Conservation (phyloP, 2,797 vertebrate species). For the Threskiornis aethiopicus region DNA sequence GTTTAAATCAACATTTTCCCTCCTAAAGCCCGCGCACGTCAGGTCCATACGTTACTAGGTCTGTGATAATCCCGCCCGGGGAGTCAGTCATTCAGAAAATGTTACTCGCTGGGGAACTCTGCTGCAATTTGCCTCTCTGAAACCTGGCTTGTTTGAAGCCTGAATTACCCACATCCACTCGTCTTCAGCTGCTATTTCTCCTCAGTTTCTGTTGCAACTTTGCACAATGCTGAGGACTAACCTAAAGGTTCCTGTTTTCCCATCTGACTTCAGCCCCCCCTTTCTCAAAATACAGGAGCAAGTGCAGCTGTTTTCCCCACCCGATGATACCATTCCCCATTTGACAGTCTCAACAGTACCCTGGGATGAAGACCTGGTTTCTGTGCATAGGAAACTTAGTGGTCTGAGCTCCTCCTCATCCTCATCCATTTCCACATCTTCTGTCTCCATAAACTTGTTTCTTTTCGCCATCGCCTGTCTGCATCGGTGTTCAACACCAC, state of each 20-base stretch:
- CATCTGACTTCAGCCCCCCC: not conserved
- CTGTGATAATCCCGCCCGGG: not conserved
- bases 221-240: not conserved
- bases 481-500: not conserved
- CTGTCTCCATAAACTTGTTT: not conserved
- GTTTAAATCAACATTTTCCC: not conserved
- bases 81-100: not conserved
- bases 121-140: not conserved
- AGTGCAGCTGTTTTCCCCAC: not conserved
- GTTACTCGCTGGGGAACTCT: not conserved
- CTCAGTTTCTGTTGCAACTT: not conserved
- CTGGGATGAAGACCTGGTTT: not conserved
- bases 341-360: not conserved
- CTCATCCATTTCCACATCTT: not conserved
- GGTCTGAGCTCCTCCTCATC: not conserved
- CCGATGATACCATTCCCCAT: not conserved
- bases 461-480: no score
- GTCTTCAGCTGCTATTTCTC: not conserved
- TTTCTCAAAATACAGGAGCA: not conserved
- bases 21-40: rapidly evolving
- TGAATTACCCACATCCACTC: not conserved
- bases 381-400: not conserved
- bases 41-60: rapidly evolving
- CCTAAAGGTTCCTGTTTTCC: not conserved
- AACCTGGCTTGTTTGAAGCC: not conserved